Evolutionary conservation across 2,888 invertebrate species (phyloP).

Genomic region (Atethmia centrago): DNA sequence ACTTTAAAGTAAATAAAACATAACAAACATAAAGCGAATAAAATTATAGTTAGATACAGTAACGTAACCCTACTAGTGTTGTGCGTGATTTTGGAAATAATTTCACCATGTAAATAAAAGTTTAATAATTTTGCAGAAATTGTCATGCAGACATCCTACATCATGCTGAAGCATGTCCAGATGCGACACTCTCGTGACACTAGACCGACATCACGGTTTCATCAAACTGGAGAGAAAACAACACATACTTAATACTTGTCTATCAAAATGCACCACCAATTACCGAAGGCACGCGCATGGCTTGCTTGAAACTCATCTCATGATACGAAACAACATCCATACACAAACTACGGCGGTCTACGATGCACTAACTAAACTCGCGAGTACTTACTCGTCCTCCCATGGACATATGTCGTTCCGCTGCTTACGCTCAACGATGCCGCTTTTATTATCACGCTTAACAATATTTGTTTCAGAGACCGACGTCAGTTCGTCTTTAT

Average conservation of each 20-base stretch:
- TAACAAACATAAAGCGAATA: conserved; percentile 61
- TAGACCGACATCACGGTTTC: conserved; percentile 38
- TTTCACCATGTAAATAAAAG: conserved; percentile 37
- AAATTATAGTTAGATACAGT: conserved; percentile 60
- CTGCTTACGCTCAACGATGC: conserved; percentile 85
- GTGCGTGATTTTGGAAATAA: conserved; percentile 55
- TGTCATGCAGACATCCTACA: conserved; percentile 56
- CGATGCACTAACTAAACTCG: conserved; percentile 72
- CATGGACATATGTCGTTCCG: conserved; percentile 97
- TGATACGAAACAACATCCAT: conserved; percentile 49
- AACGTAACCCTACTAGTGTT: conserved; percentile 46
- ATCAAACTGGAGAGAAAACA: conserved; percentile 30
- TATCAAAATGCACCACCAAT: conserved; percentile 30
- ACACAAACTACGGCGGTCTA: conserved; percentile 57
- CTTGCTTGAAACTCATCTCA: conserved; percentile 34
- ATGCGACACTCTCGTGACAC: conserved; percentile 36
- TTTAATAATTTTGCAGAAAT: conserved; percentile 35
- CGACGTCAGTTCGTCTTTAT: conserved; percentile 84
- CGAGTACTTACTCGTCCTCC: conserved; percentile 97
- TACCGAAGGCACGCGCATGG: conserved; percentile 31
- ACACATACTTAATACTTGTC: conserved; percentile 33
- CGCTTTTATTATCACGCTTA: conserved; percentile 84
- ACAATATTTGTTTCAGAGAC: conserved; percentile 86
- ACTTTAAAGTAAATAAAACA: conserved; percentile 62
- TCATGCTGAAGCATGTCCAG: conserved; percentile 48